Evolutionary conservation across 2,888 invertebrate genomes (phyloP), one percentile per base, ranked within the genome.

Genomic region (Aproaerema taeniolella): DNA sequence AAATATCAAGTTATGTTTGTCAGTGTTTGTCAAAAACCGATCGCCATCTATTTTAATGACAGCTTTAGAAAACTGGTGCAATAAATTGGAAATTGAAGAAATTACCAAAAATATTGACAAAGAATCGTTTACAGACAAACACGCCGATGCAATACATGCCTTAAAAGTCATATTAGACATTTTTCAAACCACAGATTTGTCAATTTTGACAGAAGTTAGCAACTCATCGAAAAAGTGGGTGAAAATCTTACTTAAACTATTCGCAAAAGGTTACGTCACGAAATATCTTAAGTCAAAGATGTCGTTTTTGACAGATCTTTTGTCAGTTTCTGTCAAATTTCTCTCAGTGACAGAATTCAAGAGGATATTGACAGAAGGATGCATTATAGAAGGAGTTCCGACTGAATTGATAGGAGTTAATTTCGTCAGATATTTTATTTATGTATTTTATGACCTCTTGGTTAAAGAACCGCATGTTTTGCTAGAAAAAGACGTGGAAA

Each of bases 311-410:
- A 38, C 42, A 11, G 67, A 74, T 34, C 10, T 68, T 1, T 43
- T 75, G 12, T 39, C 45, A 0, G 48, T 71, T 1, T 51, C 69
- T 2, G 45, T 70, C 13, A 54, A 40, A 14, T 54, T 56, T 41
- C 26, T 57, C 35, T 33, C 42, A 10, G 25, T 35, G 16, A 31
- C 20, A 8, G 61, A 58, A 5, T 50, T 61, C 2, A 56, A 53
- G 35, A 39, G 43, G 1, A 17, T 65, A 0, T 33, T 67, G 2
- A 28, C 43, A 1, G 56, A 52, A 8, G 46, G 59, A n/a, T 17
- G 38, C 4, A 31, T 38, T 1, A 45, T 58, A n/a, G 28, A 40
- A 5, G 46, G 55, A 0, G 38, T 39, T n/a, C 37, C 12, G 4
- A 54, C 48, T 41, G 53, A 56, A 1, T 49, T 38, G 2, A 43